Evolutionary conservation across 2,888 invertebrate genomes (phyloP), one percentile per base, ranked within the genome.

Genomic region (Neoscelio sp.): DNA sequence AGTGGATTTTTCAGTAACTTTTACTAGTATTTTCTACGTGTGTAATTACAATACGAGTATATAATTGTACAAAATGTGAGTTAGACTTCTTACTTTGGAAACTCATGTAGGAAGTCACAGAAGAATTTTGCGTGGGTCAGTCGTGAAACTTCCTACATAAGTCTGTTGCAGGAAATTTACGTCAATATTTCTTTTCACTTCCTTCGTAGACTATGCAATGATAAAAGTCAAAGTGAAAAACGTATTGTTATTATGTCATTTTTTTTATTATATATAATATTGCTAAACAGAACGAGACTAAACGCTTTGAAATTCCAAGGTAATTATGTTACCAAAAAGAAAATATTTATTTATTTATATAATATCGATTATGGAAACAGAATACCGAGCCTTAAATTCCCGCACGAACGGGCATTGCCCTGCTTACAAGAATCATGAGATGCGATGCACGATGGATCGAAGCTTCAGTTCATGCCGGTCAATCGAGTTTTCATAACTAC

Each of bases 401-500:
- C 50, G 56, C 76, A 64, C 58, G 75, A 75, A 62, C 68, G 28
- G 62, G 38, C 46, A 46, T 76, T 76, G 62, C 30, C 46, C 60
- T 62, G 38, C 62, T 67, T 67, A 67, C 20, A 50, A 50, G 64
- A 26, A 50, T 67, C 60, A 67, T 64, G 42, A 35, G 60, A 52
- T 40, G 62, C 64, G 38, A 33, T 48, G 40, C 50, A 65, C 48
- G 67, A 58, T 28, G 48, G 40, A 54, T 71, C 64, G 64, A 28
- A 40, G 58, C 60, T 35, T 28, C 52, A 30, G 35, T 54, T 38
- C 76, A 64, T 48, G 70, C 64, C 52, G 76, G 75, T 67, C 76
- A 68, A 76, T 76, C 76, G 52, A 60, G 68, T 76, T 76, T 76
- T 76, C 76, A 54, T 68, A 68, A 62, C 52, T 75, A 60, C 60